These are phyloP conservation scores for Pristis pectinata DNA, from an alignment of 2,797 vertebrate genomes.

Conservation along the genomic window DNA sequence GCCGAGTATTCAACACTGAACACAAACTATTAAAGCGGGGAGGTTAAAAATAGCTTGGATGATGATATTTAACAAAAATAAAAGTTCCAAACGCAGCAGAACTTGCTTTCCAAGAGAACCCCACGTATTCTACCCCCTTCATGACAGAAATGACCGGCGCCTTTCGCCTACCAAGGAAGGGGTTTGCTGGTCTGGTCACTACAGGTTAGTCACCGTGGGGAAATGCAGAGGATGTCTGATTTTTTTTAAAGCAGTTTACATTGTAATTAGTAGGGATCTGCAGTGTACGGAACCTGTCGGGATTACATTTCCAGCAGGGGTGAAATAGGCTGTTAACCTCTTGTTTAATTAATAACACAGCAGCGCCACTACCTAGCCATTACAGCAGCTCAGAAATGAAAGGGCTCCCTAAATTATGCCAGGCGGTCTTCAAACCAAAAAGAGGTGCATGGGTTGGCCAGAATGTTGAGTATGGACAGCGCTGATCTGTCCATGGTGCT, in stretches of 20 bases:
- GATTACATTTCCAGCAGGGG: background rate
- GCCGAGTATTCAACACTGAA: background rate
- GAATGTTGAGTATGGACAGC: background rate
- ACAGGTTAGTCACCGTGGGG: background rate
- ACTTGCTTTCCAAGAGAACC: background rate
- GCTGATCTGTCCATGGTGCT: background rate
- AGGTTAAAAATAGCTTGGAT: background rate
- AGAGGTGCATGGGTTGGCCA: background rate
- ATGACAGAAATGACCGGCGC: background rate
- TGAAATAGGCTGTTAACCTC: background rate
- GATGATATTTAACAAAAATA: background rate
- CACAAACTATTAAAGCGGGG: background rate
- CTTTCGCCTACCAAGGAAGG: background rate
- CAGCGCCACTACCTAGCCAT: background rate
- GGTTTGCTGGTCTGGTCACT: background rate
- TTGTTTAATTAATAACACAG: background rate
- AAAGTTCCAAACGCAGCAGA: background rate
- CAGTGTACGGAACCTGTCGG: background rate
- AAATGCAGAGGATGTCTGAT: background rate
- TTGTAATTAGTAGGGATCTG: background rate
- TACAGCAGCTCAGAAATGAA: background rate
- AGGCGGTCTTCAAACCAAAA: background rate
- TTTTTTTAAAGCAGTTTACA: background rate
- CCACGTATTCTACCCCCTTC: too few relatives aligned
- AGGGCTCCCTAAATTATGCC: background rate